Base-by-base conservation (phyloP, 2,888 invertebrate genomes). In the Caenorhabditis sp. region DNA sequence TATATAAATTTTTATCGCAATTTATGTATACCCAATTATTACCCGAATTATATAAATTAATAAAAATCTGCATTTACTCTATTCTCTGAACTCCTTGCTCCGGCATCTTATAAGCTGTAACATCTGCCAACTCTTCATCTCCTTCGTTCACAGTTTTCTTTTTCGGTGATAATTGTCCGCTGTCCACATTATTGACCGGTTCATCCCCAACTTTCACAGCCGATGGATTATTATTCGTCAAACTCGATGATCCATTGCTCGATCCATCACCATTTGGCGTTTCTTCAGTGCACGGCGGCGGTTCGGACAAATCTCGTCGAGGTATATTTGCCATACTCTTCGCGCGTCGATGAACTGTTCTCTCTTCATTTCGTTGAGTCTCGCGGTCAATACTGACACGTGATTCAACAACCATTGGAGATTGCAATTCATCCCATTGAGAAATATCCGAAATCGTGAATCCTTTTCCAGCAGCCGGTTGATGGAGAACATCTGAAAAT, bases 401-500 rank as follows among this genome's bases (percentile, higher is more conserved):
- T 17, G 43, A 43, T 14, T 43, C 43, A 14, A 43, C n/a, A 27
- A 76, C 65, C 66, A 68, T 58, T 59, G 57, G 65, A 38, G 70
- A 65, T 58, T 76, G 68, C 23, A 80, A 57, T 8, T 82, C 80
- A n/a, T 83, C 74, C 68, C 73, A 77, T 23, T 83, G 82, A 27
- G 73, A 66, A 50, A 83, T 66, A 65, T 85, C 85, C 17, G 83
- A 82, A 0, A 76, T 77, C 1, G 84, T 84, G 70, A 81, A 78
- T 4, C 80, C 82, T 60, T 81, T 78, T 10, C 76, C 76, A 10
- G 78, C 81, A 5, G 67, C 66, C 7, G 76, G 74, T 58, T 80
- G 80, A 63, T 80, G 78, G 2, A 70, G 63, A 25, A 80, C 78
- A 60, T 78, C 79, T 78, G 62, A 49, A 77, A 63, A 36, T 38